Conservation (phyloP, 2,797 vertebrate species). For the Dromococcyx pavoninus region DNA sequence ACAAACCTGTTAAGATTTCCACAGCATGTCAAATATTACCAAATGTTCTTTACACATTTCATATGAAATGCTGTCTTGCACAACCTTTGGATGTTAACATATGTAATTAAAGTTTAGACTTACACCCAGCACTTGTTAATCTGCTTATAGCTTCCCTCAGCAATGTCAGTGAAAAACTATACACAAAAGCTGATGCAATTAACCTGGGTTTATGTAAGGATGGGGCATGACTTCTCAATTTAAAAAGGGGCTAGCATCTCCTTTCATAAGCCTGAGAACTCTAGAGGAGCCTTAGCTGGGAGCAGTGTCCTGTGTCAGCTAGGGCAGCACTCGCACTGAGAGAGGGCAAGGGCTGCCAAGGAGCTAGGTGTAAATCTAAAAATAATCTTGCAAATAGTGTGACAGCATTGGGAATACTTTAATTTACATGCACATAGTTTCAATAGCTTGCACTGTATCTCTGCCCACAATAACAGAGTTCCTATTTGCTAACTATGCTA, state of each 20-base stretch:
- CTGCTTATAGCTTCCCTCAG: not conserved
- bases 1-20: not conserved
- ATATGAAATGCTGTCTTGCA: not conserved
- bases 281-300: not conserved
- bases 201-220: not conserved
- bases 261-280: not conserved
- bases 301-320: rapidly evolving
- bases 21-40: not conserved
- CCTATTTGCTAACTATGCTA: not conserved
- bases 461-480: not conserved
- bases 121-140: not conserved
- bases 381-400: not conserved
- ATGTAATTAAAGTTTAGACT: not conserved
- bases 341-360: not conserved
- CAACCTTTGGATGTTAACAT: not conserved
- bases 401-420: not conserved
- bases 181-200: not conserved
- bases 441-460: not conserved
- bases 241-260: not conserved
- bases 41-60: not conserved
- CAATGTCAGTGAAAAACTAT: not conserved
- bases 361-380: not conserved
- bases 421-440: not conserved
- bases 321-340: not conserved
- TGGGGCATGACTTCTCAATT: not conserved